A percentile compares a stretch with the other conserved stretches of the same genome.
These are phyloP conservation scores for Rhingia rostrata DNA, from an alignment of 2,888 invertebrate species.

Conservation along the genomic window DNA sequence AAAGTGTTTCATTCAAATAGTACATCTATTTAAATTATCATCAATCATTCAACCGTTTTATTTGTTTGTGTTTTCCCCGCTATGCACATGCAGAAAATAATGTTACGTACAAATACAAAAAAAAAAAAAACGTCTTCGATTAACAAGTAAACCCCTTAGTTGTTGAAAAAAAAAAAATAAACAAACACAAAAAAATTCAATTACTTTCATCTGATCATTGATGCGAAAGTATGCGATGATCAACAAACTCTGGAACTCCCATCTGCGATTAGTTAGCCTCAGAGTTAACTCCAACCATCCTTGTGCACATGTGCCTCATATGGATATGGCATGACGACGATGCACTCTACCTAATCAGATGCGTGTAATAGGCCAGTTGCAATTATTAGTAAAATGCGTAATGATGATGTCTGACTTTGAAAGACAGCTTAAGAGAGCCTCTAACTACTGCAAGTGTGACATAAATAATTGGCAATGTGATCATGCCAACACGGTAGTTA, in stretches of 20 bases:
- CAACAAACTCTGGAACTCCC: not conserved
- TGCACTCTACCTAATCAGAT: constrained; percentile 38
- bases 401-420: constrained; percentile 51
- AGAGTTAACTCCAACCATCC: constrained; percentile 16
- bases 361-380: constrained; percentile 42
- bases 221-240: constrained; percentile 36
- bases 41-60: constrained; percentile 42
- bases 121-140: constrained; percentile 26
- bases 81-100: not conserved
- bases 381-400: constrained; percentile 54
- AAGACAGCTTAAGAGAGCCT: constrained; percentile 31
- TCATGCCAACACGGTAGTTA: constrained; percentile 49
- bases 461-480: constrained; percentile 52
- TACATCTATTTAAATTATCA: constrained; percentile 51
- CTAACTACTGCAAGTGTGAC: constrained; percentile 37
- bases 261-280: constrained; percentile 22
- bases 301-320: constrained; percentile 12
- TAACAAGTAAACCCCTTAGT: constrained; percentile 24
- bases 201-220: constrained; percentile 51
- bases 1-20: constrained; percentile 12
- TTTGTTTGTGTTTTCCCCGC: constrained; percentile 27
- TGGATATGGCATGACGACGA: constrained; percentile 28
- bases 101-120: not conserved
- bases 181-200: constrained; percentile 15
- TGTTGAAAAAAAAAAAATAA: constrained; percentile 7